Conservation (phyloP, 2,113 vertebrate genomes). For the Holacanthus passer region DNA sequence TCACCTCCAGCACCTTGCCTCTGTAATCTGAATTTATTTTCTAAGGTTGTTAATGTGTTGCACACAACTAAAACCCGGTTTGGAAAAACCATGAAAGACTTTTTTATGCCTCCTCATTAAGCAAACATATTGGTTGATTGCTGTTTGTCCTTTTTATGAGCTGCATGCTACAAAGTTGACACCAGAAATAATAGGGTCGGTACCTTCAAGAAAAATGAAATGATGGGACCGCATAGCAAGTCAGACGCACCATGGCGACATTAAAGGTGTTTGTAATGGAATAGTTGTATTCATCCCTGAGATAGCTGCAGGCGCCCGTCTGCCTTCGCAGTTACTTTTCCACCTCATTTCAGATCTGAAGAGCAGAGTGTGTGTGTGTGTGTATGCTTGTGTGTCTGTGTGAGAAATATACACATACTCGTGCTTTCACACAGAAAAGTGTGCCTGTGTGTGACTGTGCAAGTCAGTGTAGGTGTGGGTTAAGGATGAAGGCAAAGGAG, state of each 20-base stretch:
- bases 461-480: slow-evolving; percentile 20
- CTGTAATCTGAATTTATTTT: slow-evolving; percentile 34
- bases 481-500: slow-evolving; percentile 50
- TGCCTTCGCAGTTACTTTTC: slow-evolving; percentile 68
- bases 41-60: slow-evolving; percentile 31
- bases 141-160: slow-evolving; percentile 28
- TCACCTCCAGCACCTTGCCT: slow-evolving; percentile 28
- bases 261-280: slow-evolving; percentile 78
- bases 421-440: neutral
- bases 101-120: slow-evolving; percentile 44
- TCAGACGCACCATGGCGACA: slow-evolving; percentile 53
- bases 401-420: slow-evolving; percentile 11
- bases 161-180: slow-evolving; percentile 29
- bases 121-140: slow-evolving; percentile 41
- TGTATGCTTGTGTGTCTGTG: slow-evolving; percentile 5
- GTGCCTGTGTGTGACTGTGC: slow-evolving; percentile 14
- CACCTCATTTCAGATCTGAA: slow-evolving; percentile 76
- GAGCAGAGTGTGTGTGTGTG: slow-evolving; percentile 29
- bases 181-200: slow-evolving; percentile 39
- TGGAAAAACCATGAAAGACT: slow-evolving; percentile 31
- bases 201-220: slow-evolving; percentile 54
- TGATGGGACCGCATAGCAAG: slow-evolving; percentile 47
- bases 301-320: slow-evolving; percentile 68
- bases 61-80: slow-evolving; percentile 25
- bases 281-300: slow-evolving; percentile 68